Base-by-base conservation (phyloP, 2,888 invertebrate genomes). In the Cantharis lateralis region DNA sequence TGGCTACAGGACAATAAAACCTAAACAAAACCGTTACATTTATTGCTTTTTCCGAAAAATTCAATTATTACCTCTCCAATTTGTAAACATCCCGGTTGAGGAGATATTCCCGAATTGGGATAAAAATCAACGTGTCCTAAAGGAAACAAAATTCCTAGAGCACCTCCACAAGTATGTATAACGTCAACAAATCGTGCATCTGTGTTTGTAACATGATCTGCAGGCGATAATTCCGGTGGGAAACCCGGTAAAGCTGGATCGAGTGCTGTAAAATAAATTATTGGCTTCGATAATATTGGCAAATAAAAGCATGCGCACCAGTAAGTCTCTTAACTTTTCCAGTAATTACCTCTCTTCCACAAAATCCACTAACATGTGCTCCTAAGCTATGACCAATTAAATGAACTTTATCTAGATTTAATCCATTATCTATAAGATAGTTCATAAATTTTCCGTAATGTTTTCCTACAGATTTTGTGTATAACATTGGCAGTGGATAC, bases 161-260 rank as follows among this genome's bases (percentile, higher is more conserved):
- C 85, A 61, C 92, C 90, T 0, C 91, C 95, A 86, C 96, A 96
- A 0, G 97, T 96, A 85, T 97, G 97, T 82, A 97, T 95, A 77
- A 95, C 94, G 87, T 97, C 97, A 1, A 97, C 96, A 82, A 96
- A 93, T 81, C 91, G 89, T 0, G 97, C 97, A 85, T 96, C 96
- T 0, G 91, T 90, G 5, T 94, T 93, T 63, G 89, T 86, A 63
- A 87, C 85, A 48, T 48, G 48, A 48, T 48, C 48, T 48, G 48
- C 48, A 7, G 48, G 48, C 82, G 88, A 84, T 63, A 89, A 84
- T 64, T 89, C 89, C 64, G 87, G 85, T 7, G 90, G 88, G 82
- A 92, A 93, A 16, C 92, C 87, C 1, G 93, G 93, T 81, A 92
- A 86, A 0, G 93, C 93, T 5, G 93, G 93, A 85, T 93, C 93